Evolutionary conservation across 2,113 vertebrate genomes (phyloP).

Genomic region (Heptranchias perlo): DNA sequence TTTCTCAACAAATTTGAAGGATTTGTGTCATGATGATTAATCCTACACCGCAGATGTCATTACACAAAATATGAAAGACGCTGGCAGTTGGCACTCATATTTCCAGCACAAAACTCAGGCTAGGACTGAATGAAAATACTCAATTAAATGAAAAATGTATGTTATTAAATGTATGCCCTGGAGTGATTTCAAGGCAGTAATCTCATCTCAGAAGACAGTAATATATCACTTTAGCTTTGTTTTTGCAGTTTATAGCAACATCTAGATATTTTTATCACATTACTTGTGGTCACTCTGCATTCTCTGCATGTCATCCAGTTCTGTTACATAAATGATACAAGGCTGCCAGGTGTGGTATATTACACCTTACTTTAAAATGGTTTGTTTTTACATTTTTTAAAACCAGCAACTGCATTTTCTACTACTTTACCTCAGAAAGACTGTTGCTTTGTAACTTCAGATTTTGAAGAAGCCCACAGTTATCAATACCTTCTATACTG

Average conservation of each 20-base stretch:
- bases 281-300: not conserved
- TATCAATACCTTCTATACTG: constrained; percentile 70
- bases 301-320: not conserved
- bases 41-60: not conserved
- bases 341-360: not conserved
- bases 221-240: not conserved
- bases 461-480: constrained; percentile 73
- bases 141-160: not conserved
- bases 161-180: not conserved
- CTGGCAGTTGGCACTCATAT: not conserved
- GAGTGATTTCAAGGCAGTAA: not conserved
- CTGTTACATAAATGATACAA: not conserved
- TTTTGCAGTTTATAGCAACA: constrained; percentile 1
- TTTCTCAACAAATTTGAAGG: not conserved
- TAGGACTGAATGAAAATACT: not conserved
- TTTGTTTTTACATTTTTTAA: not conserved
- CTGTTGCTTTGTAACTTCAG: constrained; percentile 81
- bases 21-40: not conserved
- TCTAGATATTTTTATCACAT: not conserved
- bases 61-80: not conserved
- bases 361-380: not conserved
- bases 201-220: not conserved
- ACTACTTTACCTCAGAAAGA: constrained; percentile 71
- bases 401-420: not conserved
- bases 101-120: not conserved